phyloP scores from a whole-genome alignment of 92 coral and sea anemone genomes.

The Epizoanthus stellaris region DNA sequence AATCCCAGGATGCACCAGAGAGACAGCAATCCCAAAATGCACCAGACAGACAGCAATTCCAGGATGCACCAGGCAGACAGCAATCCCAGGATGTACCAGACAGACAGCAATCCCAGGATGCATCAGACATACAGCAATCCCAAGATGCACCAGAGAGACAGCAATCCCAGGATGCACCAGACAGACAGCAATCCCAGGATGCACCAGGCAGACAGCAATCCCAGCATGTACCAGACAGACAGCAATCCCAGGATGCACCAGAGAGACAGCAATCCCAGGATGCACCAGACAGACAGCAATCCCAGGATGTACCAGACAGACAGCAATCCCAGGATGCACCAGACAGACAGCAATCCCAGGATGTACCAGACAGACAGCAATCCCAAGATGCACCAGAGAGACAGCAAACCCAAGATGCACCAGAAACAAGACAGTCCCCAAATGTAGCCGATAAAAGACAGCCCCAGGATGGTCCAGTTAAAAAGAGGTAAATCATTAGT shows the following conservation, averaged over 20 bases:
- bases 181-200: background rate
- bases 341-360: conserved; percentile 1
- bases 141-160: background rate
- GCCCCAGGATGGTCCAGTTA: background rate
- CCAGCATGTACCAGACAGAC: background rate
- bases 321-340: background rate
- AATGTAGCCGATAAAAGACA: background rate
- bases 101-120: background rate
- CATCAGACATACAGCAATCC: background rate
- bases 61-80: background rate
- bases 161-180: background rate
- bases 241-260: background rate
- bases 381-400: background rate
- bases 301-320: background rate
- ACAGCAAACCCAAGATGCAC: background rate
- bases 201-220: background rate
- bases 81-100: background rate
- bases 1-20: background rate
- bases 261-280: background rate
- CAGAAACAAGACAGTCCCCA: background rate
- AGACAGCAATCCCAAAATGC: conserved; percentile 1
- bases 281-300: background rate
- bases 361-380: background rate
- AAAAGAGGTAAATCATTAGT: background rate
- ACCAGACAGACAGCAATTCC: background rate